Base-by-base conservation (phyloP, 1,140 invertebrate species). In the Phymastichus coffea region DNA sequence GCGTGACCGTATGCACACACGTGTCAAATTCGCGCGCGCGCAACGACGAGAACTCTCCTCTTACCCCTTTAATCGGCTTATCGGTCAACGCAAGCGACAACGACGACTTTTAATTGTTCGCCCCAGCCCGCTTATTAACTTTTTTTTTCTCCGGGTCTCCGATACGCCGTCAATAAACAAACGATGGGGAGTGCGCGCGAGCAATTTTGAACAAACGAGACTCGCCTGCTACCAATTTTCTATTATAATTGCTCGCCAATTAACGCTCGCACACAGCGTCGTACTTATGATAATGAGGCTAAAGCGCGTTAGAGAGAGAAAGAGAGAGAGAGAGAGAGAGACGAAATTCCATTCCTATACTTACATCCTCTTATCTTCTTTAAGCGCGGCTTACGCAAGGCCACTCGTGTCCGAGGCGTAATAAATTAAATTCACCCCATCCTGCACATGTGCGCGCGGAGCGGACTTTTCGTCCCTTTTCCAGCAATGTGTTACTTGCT, bases 1-100 rank as follows among this genome's bases (percentile, higher is more conserved):
- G 73, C 75, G 74, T 73, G 72, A 69, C 65, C 12, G n/a, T 20
- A 14, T n/a, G 14, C 25, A 33, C 23, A 35, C 46, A 58, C 38
- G 57, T 47, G 49, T 59, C 57, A 47, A 35, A 46, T 59, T 30
- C 26, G 30, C 14, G 52, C 46, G 28, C 25, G 35, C 40, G 1
- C 52, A 12, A 14, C 30, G n/a, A n/a, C n/a, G n/a, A n/a, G n/a
- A n/a, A n/a, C n/a, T n/a, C n/a, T n/a, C n/a, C n/a, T n/a, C n/a
- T n/a, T n/a, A n/a, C n/a, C n/a, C 41, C 33, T 22, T 52, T 60
- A 54, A 60, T 60, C 43, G 43, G 58, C 51, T 60, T 60, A 60
- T 60, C 58, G 23, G 56, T 3, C 15, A 10, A 35, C 25, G 14
- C 19, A n/a, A n/a, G n/a, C 28, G 28, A 6, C 28, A 33, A 28